Percentiles rank a stretch among this genome's conserved stretches.
Evolutionary conservation across 1,140 invertebrate genomes (phyloP).

Genomic region (Polyergus mexicanus): DNA sequence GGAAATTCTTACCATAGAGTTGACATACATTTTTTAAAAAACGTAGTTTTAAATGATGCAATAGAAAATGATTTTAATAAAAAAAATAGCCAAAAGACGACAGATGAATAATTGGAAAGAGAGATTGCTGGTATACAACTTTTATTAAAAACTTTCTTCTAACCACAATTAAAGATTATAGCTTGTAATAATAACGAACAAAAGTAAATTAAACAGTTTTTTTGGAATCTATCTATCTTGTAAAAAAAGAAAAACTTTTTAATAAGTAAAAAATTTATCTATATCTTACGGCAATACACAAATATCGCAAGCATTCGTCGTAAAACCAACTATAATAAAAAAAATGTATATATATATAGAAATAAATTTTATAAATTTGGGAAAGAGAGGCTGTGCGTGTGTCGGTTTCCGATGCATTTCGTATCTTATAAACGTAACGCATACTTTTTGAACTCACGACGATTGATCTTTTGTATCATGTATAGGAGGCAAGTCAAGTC

Average conservation of each 20-base stretch:
- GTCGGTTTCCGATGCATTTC: not conserved
- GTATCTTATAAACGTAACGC: not conserved
- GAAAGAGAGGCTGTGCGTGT: not conserved
- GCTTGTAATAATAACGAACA: not conserved
- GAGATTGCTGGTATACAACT: not conserved
- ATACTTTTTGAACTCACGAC: not conserved
- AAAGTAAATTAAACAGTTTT: not conserved
- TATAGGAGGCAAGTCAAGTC: not conserved
- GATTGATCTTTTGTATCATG: not conserved
- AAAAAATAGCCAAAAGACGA: not conserved
- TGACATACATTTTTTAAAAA: not conserved
- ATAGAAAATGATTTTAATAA: constrained; percentile 4
- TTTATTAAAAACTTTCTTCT: not conserved
- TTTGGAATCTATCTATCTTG: not conserved
- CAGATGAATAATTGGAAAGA: not conserved
- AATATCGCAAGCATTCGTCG: not conserved
- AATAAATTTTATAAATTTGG: not conserved
- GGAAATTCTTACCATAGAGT: not conserved
- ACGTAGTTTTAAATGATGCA: not conserved
- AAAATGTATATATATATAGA: not conserved
- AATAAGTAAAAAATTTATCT: not conserved
- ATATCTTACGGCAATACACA: not conserved
- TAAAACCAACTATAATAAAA: not conserved
- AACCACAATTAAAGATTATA: not conserved
- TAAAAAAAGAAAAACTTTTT: not conserved